phyloP scores from a whole-genome alignment of 2,888 invertebrate species.

The Platycnemis pennipes region DNA sequence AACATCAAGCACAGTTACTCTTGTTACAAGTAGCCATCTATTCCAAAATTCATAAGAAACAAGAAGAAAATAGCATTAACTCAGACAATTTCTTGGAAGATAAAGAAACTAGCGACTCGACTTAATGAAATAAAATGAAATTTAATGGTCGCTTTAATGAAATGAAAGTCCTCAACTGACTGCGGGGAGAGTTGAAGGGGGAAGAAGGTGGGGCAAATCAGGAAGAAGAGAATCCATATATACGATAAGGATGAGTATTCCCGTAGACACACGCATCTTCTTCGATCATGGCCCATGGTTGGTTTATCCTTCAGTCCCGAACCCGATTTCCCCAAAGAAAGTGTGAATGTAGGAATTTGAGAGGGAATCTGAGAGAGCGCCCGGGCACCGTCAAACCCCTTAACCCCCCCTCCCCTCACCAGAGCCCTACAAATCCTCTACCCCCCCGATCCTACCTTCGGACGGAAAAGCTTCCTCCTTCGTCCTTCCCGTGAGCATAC shows the following conservation, averaged over 20 bases:
- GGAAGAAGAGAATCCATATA: neutral
- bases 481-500: neutral
- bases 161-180: too few relatives aligned
- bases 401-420: neutral
- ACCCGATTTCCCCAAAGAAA: neutral
- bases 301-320: conserved; percentile 12
- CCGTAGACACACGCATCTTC: neutral
- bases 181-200: too few relatives aligned
- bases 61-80: too few relatives aligned
- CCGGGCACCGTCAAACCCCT: neutral
- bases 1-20: too few relatives aligned
- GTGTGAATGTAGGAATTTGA: neutral
- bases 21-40: too few relatives aligned
- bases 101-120: too few relatives aligned
- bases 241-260: neutral
- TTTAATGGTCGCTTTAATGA: too few relatives aligned
- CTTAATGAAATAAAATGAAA: too few relatives aligned
- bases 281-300: neutral
- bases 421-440: neutral
- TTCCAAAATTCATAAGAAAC: too few relatives aligned
- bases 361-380: neutral
- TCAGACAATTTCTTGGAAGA: too few relatives aligned
- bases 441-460: neutral
- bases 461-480: neutral
- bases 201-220: neutral